A percentile compares a stretch with the other conserved stretches of the same genome.
Evolutionary conservation across 2,888 invertebrate species (phyloP).

Genomic region (Nomada fucata): DNA sequence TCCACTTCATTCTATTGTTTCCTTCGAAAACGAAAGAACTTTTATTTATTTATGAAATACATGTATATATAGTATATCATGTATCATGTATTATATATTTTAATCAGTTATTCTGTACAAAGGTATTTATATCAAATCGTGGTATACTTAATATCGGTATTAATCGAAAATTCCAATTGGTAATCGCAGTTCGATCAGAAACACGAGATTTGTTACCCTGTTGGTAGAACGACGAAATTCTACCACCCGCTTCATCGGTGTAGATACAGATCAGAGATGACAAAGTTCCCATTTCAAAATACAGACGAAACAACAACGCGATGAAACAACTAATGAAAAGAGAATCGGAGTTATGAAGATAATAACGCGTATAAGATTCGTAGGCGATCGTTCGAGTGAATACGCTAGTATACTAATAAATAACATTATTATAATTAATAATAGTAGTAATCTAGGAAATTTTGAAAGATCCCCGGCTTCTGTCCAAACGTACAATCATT

Average conservation of each 20-base stretch:
- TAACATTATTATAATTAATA: conserved; percentile 5
- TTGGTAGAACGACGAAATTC: not conserved
- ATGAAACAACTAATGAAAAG: not conserved
- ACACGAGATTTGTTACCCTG: conserved; percentile 28
- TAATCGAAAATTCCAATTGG: conserved; percentile 5
- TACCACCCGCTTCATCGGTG: not conserved
- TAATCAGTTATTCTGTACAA: too few relatives aligned
- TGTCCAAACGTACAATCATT: conserved; percentile 32
- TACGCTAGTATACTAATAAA: conserved; percentile 2
- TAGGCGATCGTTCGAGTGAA: not conserved
- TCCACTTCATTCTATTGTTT: too few relatives aligned
- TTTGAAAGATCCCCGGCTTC: conserved; percentile 5
- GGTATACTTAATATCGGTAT: not conserved
- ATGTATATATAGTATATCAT: too few relatives aligned
- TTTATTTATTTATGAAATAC: not conserved
- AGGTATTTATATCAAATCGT: not conserved
- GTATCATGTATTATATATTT: too few relatives aligned
- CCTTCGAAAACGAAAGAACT: not conserved
- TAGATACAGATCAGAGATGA: conserved; percentile 22
- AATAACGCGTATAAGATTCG: not conserved
- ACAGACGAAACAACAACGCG: not conserved
- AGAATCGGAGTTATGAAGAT: not conserved
- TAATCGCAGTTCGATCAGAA: not conserved
- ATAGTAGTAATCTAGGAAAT: conserved; percentile 18
- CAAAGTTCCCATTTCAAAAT: not conserved